Evolutionary conservation across 2,888 invertebrate species (phyloP), one percentile per base, ranked within the genome.

Genomic region (Cephonodes hylas): DNA sequence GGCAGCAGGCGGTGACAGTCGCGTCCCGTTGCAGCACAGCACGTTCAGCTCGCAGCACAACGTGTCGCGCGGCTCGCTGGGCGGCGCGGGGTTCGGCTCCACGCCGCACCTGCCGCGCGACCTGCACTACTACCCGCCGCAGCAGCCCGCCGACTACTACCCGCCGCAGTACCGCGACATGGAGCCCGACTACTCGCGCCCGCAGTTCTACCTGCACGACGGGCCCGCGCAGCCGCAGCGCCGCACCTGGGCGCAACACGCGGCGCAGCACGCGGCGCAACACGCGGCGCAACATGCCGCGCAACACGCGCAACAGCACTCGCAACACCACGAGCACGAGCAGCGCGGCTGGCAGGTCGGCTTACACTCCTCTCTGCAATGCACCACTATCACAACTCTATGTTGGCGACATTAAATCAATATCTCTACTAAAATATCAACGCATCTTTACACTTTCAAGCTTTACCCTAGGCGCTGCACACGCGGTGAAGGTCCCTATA

Each of bases 181-280:
- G 42, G 86, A 86, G 60, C 76, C 72, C 63, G 83, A 80, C 61
- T 78, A 73, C 73, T 74, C 68, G 3, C 68, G 76, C 65, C 93
- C 94, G 70, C 95, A 96, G 84, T 96, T 96, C 87, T 97, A 95
- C 87, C 90, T 96, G 73, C 96, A 97, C 81, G 96, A 96, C 78
- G 85, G 84, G 73, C 87, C 88, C 66, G 85, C 93, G 69, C 94
- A 90, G 62, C 93, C 93, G 60, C 94, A 94, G 80, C 85, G 95
- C 7, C 88, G 95, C 72, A 96, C 95, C 1, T 95, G 95, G 95
- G 95, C 95, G 42, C 94, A 94, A 75, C 94, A 94, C 66, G 89
- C 89, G 45, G 72, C 69, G 46, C 69, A 67, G 23, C 60, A 60
- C n/a, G 72, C 18, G 18, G 72, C 18, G 18, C 53, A 53, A 27